Evolutionary conservation across 2,113 vertebrate genomes (phyloP), one percentile per base, ranked within the genome.

Genomic region (Girardinichthys multiradiatus): DNA sequence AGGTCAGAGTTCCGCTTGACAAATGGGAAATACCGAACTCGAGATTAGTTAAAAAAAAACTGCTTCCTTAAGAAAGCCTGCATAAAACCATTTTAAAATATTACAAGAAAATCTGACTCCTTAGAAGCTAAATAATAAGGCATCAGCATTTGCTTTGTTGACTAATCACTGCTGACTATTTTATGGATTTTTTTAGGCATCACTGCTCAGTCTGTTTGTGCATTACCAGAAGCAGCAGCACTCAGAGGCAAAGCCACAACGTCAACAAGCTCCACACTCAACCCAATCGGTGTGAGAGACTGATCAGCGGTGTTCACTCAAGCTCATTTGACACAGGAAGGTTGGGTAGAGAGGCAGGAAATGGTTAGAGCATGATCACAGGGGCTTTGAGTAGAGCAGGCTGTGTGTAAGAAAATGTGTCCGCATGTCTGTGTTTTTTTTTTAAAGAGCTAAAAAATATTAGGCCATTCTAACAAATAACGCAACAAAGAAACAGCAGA

Each of bases 341-440:
- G 68, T 59, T 67, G 57, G 57, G 81, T 71, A 86, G 81, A 62
- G 70, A 77, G 69, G 35, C 81, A 85, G 90, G 83, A 89, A 84
- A 85, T 72, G 79, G 81, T 79, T 85, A 82, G 68, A 73, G 77
- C 67, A 64, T 8, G 51, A 81, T 88, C 80, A 61, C 67, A 75
- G 31, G 72, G 58, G 69, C 65, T 33, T 42, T 66, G 79, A 67
- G 78, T 79, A 74, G 72, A 67, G 66, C 70, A 66, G 68, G 33
- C 6, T 59, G 39, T 0, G 68, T 62, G 67, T 57, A 17, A 45
- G 67, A 76, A 66, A 70, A 33, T 39, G 63, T 26, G 59, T 45
- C 30, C 31, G 71, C 26, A 31, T 7, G 9, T 62, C 37, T 24
- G 26, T 57, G 21, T 65, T 2, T n/a, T 37, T 45, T n/a, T 67